Evolutionary conservation across 2,113 vertebrate species (phyloP), one percentile per base, ranked within the genome.

Genomic region (Trogon surrucura): DNA sequence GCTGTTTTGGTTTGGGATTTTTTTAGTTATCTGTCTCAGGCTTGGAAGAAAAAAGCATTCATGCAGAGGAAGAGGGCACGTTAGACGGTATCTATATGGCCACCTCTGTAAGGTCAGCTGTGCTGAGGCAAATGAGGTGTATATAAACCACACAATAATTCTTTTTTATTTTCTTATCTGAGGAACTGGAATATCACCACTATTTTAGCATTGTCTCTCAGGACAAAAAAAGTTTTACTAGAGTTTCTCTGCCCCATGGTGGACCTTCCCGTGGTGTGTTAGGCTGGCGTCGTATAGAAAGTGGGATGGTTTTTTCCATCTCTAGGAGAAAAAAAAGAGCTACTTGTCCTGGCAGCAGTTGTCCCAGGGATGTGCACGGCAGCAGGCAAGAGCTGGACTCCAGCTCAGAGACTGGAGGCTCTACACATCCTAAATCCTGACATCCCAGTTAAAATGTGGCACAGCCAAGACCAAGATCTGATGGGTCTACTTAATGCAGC

Each of bases 101-200:
- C 48, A 2, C 32, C 53, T 30, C 69, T 20, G 45, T 16, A 0
- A 1, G 12, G 58, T 6, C 61, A 36, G 22, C 61, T 56, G 47
- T 1, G 1, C 67, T 48, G 29, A 6, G 21, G 60, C 44, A 56
- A 34, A 7, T 1, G 2, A 16, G 22, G 22, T 2, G 0, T 22
- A 11, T 10, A 5, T 27, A n/a, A 65, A 47, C 6, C 38, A 14
- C 4, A 0, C 3, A 0, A 1, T 3, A 41, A 7, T 2, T 19
- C 8, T 3, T 64, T 51, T 3, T 64, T 51, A 1, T 56, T 70
- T 50, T 17, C 91, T 41, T 17, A 7, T 32, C 23, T 26, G 45
- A 25, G 62, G 22, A 69, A 29, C 25, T 44, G 58, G 72, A 61
- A 21, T 7, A 2, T 5, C 8, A 1, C 32, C 6, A 1, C 8